Evolutionary conservation across 2,113 vertebrate genomes (phyloP), one percentile per base, ranked within the genome.

Genomic region (Ageneiosus marmoratus): DNA sequence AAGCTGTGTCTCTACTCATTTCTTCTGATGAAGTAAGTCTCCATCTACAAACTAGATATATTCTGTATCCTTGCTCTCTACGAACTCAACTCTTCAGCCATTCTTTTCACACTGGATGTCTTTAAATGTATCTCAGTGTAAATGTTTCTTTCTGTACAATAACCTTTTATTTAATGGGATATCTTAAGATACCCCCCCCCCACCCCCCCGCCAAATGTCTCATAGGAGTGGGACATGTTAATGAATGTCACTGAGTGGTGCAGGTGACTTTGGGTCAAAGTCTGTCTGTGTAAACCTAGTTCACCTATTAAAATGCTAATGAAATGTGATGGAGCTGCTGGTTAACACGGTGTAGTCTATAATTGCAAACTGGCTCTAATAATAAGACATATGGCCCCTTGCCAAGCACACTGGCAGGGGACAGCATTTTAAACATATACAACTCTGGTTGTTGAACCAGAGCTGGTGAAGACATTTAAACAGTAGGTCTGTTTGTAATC

Each of bases 301-400:
- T 8, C 20, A 27, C 80, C 79, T 83, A 79, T 79, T 83, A 53
- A 53, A 22, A 7, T 50, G 11, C 75, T 86, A 90, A 89, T 90
- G 63, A 81, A 83, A 73, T 60, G 81, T 88, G 80, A 87, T 83
- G 78, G 81, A 86, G 72, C 80, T 58, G 73, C 65, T 82, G 83
- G 53, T 88, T 89, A 86, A 82, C 73, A 82, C 55, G 79, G 74
- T 53, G 62, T 29, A 87, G 72, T 62, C 58, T 82, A 77, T 87
- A 87, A 88, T 85, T 88, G 82, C 78, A 87, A 87, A 86, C 86
- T 78, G 83, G 88, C 85, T 86, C 80, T 78, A 82, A 85, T 87
- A 78, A 83, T 78, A 72, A 24, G 72, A 80, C 77, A 80, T 60
- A 78, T 53, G 16, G 50, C 69, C 10, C 73, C 65, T 76, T 81